A percentile compares a stretch with the other conserved stretches of the same genome.
Evolutionary conservation across 2,113 vertebrate species (phyloP).

Genomic region (Coturnix japonica): DNA sequence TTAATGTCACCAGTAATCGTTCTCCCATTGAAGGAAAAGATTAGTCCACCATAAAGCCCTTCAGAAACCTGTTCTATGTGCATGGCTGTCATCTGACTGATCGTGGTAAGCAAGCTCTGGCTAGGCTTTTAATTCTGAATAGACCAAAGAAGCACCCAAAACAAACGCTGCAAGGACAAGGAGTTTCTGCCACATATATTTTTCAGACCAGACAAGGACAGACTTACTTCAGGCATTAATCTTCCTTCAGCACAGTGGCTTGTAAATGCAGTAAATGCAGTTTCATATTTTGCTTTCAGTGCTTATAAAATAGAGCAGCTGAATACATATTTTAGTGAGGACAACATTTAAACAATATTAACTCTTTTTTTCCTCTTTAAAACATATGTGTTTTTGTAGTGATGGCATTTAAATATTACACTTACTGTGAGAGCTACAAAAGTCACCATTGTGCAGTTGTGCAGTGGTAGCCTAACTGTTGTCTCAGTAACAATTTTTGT

Average conservation of each 20-base stretch:
- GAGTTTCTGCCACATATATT: background rate
- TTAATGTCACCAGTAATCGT: background rate
- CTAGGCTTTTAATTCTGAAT: background rate
- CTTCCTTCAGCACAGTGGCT: background rate
- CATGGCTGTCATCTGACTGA: fast-evolving
- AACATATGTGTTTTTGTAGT: background rate
- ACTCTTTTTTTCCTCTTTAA: background rate
- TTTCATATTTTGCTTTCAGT: background rate
- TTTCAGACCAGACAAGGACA: background rate
- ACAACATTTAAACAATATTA: background rate
- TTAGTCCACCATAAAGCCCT: background rate
- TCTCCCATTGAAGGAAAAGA: background rate
- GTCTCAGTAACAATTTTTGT: background rate
- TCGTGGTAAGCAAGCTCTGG: fast-evolving
- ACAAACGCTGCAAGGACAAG: background rate
- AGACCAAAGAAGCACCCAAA: background rate
- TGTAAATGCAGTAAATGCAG: background rate
- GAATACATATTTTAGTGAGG: background rate
- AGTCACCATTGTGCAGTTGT: background rate
- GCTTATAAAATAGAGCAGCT: background rate
- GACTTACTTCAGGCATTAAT: background rate
- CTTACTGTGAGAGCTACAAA: background rate
- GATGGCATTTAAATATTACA: background rate
- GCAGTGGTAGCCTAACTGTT: background rate
- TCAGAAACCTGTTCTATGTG: background rate